Evolutionary conservation across 1,140 invertebrate species (phyloP).

Genomic region (Formica selysi): DNA sequence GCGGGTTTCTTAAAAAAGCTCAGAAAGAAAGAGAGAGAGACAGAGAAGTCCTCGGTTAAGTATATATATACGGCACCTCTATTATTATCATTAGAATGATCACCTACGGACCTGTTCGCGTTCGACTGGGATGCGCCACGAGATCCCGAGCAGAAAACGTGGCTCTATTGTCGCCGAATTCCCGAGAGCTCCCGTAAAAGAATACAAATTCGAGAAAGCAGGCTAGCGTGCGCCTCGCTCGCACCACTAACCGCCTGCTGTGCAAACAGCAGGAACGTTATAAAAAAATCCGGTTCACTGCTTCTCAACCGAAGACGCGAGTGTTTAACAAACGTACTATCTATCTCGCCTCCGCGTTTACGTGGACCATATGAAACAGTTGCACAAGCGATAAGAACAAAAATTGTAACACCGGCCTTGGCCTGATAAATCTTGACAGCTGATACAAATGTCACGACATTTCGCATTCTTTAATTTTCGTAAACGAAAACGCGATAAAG

Average conservation of each 20-base stretch:
- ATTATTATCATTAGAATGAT: conserved; percentile 72
- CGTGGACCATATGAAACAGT: conserved; percentile 35
- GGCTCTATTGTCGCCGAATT: conserved; percentile 48
- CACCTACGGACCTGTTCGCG: conserved; percentile 40
- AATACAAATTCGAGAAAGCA: conserved; percentile 74
- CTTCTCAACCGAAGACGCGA: conserved; percentile 25
- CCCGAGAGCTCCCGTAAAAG: conserved; percentile 57
- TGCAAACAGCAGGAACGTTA: conserved; percentile 69
- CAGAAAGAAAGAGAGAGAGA: not conserved
- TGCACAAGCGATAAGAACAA: conserved; percentile 7
- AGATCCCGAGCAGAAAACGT: not conserved
- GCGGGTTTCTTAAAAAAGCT: conserved; percentile 27
- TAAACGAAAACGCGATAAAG: not conserved
- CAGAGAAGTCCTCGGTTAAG: conserved; percentile 12
- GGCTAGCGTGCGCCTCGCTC: conserved; percentile 62
- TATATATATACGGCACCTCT: not conserved
- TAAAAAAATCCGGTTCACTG: conserved; percentile 58
- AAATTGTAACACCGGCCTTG: conserved; percentile 39
- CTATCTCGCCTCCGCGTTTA: conserved; percentile 25
- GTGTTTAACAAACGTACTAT: conserved; percentile 37
- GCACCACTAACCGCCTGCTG: conserved; percentile 69
- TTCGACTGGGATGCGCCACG: conserved; percentile 21
- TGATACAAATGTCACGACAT: not conserved
- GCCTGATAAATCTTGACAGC: conserved; percentile 13
- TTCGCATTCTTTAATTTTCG: not conserved